A percentile compares a stretch with the other conserved stretches of the same genome.
These are phyloP conservation scores for Periphyllus acericola DNA, from an alignment of 2,888 invertebrate genomes.

Conservation along the genomic window DNA sequence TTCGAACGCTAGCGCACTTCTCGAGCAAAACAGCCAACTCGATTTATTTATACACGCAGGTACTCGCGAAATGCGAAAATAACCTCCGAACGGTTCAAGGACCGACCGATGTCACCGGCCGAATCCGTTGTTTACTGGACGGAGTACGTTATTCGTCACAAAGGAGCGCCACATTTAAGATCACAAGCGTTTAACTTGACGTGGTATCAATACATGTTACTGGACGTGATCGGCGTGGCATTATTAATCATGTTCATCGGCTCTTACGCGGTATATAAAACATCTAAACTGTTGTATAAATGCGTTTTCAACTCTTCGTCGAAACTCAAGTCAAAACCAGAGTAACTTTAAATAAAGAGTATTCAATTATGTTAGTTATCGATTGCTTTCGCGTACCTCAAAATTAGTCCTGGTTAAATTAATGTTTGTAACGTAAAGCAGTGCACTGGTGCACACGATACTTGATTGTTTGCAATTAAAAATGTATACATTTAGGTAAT, in stretches of 20 bases:
- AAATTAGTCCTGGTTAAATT: too few relatives aligned
- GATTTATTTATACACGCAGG: not conserved
- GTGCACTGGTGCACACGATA: too few relatives aligned
- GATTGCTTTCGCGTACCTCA: too few relatives aligned
- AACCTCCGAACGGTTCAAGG: conserved; percentile 26
- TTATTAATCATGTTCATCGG: not conserved
- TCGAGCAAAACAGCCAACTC: not conserved
- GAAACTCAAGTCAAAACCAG: conserved; percentile 1
- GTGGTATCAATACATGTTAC: conserved; percentile 47
- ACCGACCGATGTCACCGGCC: conserved; percentile 38
- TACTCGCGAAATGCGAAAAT: conserved; percentile 42
- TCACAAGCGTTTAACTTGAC: conserved; percentile 33
- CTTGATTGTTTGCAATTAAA: too few relatives aligned
- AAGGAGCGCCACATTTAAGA: conserved; percentile 42
- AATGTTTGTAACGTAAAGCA: too few relatives aligned
- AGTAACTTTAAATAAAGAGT: conserved; percentile 3
- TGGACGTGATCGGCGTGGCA: conserved; percentile 25
- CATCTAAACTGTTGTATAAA: not conserved
- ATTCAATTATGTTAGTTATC: too few relatives aligned
- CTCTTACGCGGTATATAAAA: not conserved
- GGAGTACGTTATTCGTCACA: conserved; percentile 44
- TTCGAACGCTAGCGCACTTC: not conserved
- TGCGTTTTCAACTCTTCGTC: not conserved
- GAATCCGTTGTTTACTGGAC: conserved; percentile 51
- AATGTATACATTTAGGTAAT: too few relatives aligned